phyloP scores from a whole-genome alignment of 1,140 invertebrate genomes.

The Leptinotarsa undecemlineata region DNA sequence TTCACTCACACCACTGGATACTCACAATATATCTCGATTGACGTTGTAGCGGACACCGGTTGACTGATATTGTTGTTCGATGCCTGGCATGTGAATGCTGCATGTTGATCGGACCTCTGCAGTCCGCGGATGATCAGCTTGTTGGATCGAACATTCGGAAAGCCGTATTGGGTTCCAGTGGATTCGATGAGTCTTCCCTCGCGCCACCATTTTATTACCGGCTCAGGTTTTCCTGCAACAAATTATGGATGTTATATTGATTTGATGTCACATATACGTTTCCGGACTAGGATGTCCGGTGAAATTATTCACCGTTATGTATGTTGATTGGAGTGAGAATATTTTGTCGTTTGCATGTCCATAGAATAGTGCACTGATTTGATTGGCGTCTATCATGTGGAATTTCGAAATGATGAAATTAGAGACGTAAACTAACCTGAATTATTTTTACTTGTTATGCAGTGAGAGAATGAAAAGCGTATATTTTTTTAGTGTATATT shows the following conservation, averaged over 20 bases:
- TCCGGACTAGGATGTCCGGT: background rate
- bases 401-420: no score
- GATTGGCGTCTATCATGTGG: no score
- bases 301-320: background rate
- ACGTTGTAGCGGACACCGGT: conserved; percentile 67
- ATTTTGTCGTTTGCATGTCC: background rate
- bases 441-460: no score
- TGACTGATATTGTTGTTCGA: conserved; percentile 74
- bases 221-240: conserved; percentile 76
- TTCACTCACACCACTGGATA: conserved; percentile 39
- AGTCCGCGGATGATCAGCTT: conserved; percentile 62
- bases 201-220: conserved; percentile 84
- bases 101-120: conserved; percentile 67
- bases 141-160: conserved; percentile 55
- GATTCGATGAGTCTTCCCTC: conserved; percentile 74
- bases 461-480: no score
- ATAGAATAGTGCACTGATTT: no score
- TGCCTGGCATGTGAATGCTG: conserved; percentile 72
- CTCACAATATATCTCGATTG: conserved; percentile 76
- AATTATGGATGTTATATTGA: background rate
- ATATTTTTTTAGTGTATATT: no score
- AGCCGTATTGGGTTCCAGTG: conserved; percentile 57
- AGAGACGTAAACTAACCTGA: no score
- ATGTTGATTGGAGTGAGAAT: background rate
- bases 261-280: background rate